phyloP scores from a whole-genome alignment of 2,888 invertebrate genomes.

The Sycophila texana region DNA sequence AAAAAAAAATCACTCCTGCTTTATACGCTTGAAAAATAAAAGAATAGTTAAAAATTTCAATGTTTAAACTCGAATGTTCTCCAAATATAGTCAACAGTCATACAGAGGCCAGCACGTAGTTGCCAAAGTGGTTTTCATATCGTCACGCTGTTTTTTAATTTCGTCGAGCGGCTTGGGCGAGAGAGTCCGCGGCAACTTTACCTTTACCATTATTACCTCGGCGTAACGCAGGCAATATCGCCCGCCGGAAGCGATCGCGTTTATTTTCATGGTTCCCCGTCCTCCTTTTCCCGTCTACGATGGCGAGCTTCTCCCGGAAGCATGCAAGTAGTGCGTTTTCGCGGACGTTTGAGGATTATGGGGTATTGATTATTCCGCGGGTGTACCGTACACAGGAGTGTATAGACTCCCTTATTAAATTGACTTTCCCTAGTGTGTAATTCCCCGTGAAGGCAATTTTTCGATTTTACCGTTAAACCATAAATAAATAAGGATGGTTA shows the following conservation, averaged over 20 bases:
- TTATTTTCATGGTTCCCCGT: constrained; percentile 5
- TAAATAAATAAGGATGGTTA: too few relatives aligned
- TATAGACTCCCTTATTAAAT: too few relatives aligned
- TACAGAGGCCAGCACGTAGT: too few relatives aligned
- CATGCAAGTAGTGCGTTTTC: background rate
- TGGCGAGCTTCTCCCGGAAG: too few relatives aligned
- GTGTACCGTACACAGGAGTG: background rate
- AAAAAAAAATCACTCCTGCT: too few relatives aligned
- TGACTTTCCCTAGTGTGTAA: too few relatives aligned
- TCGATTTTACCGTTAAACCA: too few relatives aligned
- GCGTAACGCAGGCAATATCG: constrained; percentile 55
- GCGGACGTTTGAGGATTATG: background rate
- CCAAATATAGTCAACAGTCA: too few relatives aligned
- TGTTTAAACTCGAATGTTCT: too few relatives aligned
- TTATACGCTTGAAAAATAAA: too few relatives aligned
- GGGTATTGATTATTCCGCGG: constrained; percentile 1
- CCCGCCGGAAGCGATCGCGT: constrained; percentile 30
- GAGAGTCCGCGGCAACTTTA: background rate
- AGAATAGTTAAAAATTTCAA: too few relatives aligned
- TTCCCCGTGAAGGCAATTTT: too few relatives aligned
- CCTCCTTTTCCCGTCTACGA: background rate
- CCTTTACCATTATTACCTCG: constrained; percentile 50
- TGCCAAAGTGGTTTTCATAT: background rate
- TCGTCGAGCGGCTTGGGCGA: background rate
- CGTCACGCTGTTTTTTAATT: background rate